Percentiles rank a stretch among this genome's conserved stretches.
Evolutionary conservation across 1,140 invertebrate species (phyloP).

Genomic region (Drosophila pectinifera): DNA sequence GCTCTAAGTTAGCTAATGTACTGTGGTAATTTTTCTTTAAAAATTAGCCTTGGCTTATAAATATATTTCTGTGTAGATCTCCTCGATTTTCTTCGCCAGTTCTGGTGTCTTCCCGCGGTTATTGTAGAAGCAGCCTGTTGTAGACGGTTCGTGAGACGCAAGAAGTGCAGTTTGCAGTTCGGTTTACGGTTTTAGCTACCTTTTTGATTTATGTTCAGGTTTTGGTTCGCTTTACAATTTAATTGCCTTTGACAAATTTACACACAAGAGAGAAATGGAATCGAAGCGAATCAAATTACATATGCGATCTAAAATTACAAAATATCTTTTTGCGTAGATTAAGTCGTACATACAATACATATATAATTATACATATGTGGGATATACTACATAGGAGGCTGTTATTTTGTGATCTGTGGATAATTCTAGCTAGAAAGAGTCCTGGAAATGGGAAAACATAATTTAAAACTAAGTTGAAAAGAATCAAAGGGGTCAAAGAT

Average conservation of each 20-base stretch:
- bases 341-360: constrained; percentile 20
- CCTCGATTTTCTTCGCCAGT: constrained; percentile 27
- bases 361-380: constrained; percentile 18
- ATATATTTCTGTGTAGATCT: constrained; percentile 46
- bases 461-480: no score
- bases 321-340: constrained; percentile 21
- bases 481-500: no score
- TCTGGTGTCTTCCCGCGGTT: constrained; percentile 19
- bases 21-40: constrained; percentile 38
- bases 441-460: not conserved
- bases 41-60: constrained; percentile 46
- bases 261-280: constrained; percentile 28
- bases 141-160: constrained; percentile 76
- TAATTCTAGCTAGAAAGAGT: not conserved
- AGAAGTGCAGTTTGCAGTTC: constrained; percentile 56
- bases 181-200: constrained; percentile 39
- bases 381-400: not conserved
- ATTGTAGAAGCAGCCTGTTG: constrained; percentile 80
- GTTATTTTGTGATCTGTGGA: not conserved
- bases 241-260: constrained; percentile 35
- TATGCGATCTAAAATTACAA: constrained; percentile 57
- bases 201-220: constrained; percentile 68
- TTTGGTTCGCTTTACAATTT: constrained; percentile 62
- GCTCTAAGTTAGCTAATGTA: constrained; percentile 55
- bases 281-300: constrained; percentile 49